These are phyloP conservation scores for Xenopus borealis DNA, from an alignment of 2,113 vertebrate genomes.

Conservation along the genomic window DNA sequence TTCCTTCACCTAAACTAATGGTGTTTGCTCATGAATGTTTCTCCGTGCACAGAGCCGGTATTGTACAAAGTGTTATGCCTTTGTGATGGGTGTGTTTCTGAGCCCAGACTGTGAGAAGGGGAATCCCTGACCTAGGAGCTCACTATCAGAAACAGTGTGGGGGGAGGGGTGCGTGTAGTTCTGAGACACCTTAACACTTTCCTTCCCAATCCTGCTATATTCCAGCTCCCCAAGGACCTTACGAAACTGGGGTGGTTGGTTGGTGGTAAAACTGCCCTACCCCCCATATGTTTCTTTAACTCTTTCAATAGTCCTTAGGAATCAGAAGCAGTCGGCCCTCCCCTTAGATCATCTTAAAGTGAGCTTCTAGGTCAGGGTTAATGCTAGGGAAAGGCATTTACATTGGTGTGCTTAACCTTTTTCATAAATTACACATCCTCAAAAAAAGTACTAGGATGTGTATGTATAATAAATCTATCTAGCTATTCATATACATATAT, in stretches of 20 bases:
- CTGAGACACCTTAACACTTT: slow-evolving; percentile 9
- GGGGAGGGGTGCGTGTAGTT: background rate
- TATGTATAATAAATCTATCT: no score
- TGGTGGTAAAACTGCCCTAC: background rate
- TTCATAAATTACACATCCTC: background rate
- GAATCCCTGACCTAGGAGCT: slow-evolving; percentile 38
- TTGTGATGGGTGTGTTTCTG: background rate
- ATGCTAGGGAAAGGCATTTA: background rate
- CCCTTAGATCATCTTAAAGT: background rate
- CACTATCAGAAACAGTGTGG: slow-evolving; percentile 1
- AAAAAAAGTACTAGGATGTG: no score
- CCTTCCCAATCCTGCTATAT: background rate
- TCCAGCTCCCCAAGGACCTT: background rate
- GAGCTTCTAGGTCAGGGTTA: background rate
- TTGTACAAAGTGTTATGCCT: background rate
- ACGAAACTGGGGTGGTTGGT: background rate
- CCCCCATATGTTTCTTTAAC: slow-evolving; percentile 15
- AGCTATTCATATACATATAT: background rate
- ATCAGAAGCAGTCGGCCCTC: background rate
- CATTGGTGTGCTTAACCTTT: background rate
- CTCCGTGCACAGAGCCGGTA: background rate
- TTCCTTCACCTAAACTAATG: background rate
- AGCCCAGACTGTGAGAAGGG: background rate
- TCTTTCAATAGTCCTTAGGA: background rate
- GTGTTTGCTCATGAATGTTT: background rate